phyloP scores from a whole-genome alignment of 1,140 invertebrate species.

The Mactra quadrangularis region DNA sequence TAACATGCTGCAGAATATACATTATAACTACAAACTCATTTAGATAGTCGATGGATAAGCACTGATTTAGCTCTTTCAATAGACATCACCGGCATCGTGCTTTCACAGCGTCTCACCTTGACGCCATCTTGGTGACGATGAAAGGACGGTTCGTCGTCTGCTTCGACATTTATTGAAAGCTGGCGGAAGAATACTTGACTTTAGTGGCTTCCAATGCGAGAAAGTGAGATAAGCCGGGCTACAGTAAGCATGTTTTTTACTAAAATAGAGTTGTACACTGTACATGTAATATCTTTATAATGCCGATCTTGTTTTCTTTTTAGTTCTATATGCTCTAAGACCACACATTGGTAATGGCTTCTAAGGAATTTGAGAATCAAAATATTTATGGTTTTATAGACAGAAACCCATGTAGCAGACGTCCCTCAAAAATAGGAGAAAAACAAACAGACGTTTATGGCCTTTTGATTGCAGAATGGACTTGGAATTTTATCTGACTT shows the following conservation, averaged over 20 bases:
- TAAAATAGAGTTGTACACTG: slow-evolving; percentile 15
- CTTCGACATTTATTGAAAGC: slow-evolving; percentile 39
- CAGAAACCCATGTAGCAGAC: neutral
- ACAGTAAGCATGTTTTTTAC: slow-evolving; percentile 25
- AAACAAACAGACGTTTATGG: slow-evolving; percentile 6
- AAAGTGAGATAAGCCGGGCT: slow-evolving; percentile 21
- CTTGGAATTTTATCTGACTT: slow-evolving; percentile 28
- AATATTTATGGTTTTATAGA: too few relatives aligned
- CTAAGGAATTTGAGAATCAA: neutral
- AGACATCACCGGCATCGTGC: slow-evolving; percentile 34
- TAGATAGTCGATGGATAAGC: slow-evolving; percentile 32
- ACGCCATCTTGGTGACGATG: slow-evolving; percentile 48
- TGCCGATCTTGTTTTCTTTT: neutral
- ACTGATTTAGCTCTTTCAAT: slow-evolving; percentile 21
- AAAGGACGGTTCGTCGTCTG: slow-evolving; percentile 35
- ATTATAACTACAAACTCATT: slow-evolving; percentile 8
- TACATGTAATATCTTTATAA: slow-evolving; percentile 3
- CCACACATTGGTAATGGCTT: slow-evolving; percentile 33
- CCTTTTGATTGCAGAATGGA: slow-evolving; percentile 1
- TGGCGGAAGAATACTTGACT: slow-evolving; percentile 25
- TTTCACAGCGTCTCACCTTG: slow-evolving; percentile 32
- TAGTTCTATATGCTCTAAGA: neutral
- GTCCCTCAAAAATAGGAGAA: neutral
- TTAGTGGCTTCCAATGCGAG: slow-evolving; percentile 48
- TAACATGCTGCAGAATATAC: slow-evolving; percentile 9